Base-by-base conservation (phyloP, 2,888 invertebrate species). In the Brachyptera putata region DNA sequence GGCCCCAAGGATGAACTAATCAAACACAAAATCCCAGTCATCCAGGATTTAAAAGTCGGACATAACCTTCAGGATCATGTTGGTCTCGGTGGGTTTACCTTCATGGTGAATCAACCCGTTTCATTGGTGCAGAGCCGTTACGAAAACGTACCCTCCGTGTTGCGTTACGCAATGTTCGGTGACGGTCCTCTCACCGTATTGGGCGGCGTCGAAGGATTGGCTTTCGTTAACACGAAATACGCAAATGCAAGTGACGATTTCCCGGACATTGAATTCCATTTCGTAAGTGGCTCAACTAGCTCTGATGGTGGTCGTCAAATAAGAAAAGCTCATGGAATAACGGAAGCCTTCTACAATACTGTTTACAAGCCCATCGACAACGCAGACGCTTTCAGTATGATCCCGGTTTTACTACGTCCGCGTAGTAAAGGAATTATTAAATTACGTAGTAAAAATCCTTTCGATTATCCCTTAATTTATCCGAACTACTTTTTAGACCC, bases 241-340 rank as follows among this genome's bases (percentile, higher is more conserved):
- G 86, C 83, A 0, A 93, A 93, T 67, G 82, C 79, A 0, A 80
- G 86, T 0, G 82, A 88, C 1, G 93, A 94, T 70, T 91, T 86
- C 72, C 94, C 94, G 0, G 94, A 95, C 68, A 89, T 94, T 34
- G 91, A 94, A 70, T 87, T 93, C 68, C 93, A 93, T 73, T 92
- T 94, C 68, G 84, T 91, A 37, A 90, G 91, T 0, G 91, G 92
- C 5, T 89, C 90, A 2, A 89, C 91, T 0, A 90, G 88, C 70
- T 90, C 92, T 0, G 93, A 94, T 70, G 90, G 87, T 0, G 93
- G 94, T 0, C 81, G 84, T 11, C 91, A 92, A 66, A 71, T 94
- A 24, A 82, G 87, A 24, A 90, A 89, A 73, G 85, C 87, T 0
- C 90, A 91, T 66, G 92, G 91, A 60, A 63, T 67, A 0, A 82